Evolutionary conservation across 2,797 vertebrate species (phyloP).

Genomic region (Centroberyx gerrardi): DNA sequence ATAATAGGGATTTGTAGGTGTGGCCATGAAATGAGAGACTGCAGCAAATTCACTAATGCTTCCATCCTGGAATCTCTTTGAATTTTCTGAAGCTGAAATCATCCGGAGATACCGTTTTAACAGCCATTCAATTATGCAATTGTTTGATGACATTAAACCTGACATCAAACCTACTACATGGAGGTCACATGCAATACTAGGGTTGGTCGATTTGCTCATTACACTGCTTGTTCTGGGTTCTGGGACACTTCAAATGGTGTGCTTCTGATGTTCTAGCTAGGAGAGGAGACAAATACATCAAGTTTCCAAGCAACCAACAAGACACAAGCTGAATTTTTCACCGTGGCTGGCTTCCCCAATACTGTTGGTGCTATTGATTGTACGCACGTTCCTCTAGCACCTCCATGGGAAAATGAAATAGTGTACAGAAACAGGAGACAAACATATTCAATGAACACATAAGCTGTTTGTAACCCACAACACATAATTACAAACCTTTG

Average conservation of each 20-base stretch:
- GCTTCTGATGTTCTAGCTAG: conserved; percentile 46
- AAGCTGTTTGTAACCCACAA: too few relatives aligned
- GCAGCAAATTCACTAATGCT: too few relatives aligned
- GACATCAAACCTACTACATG: not conserved
- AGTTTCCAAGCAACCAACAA: conserved; percentile 14
- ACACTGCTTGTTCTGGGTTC: conserved; percentile 21
- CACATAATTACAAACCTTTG: too few relatives aligned
- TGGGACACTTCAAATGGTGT: conserved; percentile 23
- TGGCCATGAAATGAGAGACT: too few relatives aligned
- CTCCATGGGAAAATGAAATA: not conserved
- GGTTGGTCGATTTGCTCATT: conserved; percentile 36
- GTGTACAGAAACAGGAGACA: too few relatives aligned
- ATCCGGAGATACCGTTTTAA: not conserved
- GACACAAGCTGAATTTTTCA: conserved; percentile 2
- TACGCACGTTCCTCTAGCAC: not conserved
- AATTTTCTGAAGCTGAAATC: not conserved
- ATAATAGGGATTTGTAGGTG: too few relatives aligned
- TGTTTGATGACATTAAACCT: conserved; percentile 23
- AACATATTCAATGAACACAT: too few relatives aligned
- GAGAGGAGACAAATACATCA: conserved; percentile 47
- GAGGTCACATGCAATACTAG: conserved; percentile 20
- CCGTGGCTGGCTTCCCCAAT: conserved; percentile 16
- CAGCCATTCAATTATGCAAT: not conserved
- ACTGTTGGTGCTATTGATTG: conserved; percentile 3
- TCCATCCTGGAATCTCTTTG: not conserved